Conservation (phyloP, 2,797 vertebrate species). For the Mus spretus region DNA sequence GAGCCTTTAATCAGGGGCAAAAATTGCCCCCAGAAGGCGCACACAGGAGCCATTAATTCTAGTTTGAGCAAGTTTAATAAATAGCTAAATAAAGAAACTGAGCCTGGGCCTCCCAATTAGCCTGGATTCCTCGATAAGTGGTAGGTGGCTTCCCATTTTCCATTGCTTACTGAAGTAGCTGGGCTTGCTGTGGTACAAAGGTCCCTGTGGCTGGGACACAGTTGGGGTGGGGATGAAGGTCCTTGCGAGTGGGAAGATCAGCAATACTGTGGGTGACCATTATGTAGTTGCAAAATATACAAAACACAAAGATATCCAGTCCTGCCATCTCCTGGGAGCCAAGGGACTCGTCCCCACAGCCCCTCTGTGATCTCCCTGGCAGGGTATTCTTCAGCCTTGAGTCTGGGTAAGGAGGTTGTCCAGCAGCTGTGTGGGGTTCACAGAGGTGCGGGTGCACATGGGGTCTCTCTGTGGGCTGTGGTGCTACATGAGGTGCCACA, state of each 20-base stretch:
- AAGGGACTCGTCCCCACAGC: neutral
- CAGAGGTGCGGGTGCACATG: neutral
- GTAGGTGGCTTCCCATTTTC: conserved; percentile 76
- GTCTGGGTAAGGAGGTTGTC: neutral
- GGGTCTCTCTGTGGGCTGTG: neutral
- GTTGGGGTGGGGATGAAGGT: conserved; percentile 38
- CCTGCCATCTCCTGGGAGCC: neutral
- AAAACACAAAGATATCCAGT: rapidly evolving
- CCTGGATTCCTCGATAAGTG: conserved; percentile 75
- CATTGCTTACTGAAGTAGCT: conserved; percentile 33
- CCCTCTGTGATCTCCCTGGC: neutral
- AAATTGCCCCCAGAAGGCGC: conserved; percentile 62
- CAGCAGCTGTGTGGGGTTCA: too few relatives aligned
- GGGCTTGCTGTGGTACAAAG: conserved; percentile 46
- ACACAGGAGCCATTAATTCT: conserved; percentile 71
- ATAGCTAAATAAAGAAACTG: conserved; percentile 80
- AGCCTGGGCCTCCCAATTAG: conserved; percentile 67
- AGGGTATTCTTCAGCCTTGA: neutral
- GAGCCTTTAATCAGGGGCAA: conserved; percentile 80
- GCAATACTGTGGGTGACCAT: conserved; percentile 33
- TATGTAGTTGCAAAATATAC: neutral
- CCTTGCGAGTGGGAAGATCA: neutral
- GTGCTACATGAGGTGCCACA: neutral
- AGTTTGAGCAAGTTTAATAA: conserved; percentile 79
- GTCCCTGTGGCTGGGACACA: neutral